Evolutionary conservation across 2,113 vertebrate species (phyloP).

Genomic region (Vanacampus margaritifer): DNA sequence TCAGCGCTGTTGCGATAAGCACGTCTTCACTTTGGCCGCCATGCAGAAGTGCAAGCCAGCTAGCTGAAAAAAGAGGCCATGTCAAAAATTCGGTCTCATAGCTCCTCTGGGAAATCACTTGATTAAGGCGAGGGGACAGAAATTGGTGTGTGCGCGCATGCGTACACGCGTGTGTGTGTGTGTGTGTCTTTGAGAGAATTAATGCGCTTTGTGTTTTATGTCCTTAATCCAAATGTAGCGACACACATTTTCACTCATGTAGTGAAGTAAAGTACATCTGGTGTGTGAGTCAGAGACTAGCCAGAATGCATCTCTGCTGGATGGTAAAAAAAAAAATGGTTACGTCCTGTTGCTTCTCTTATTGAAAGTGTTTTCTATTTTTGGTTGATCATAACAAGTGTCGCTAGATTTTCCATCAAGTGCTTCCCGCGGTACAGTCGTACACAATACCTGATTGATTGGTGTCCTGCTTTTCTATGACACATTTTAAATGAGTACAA

Average conservation of each 20-base stretch:
- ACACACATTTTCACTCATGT: not conserved
- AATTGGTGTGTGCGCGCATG: not conserved
- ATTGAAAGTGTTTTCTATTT: not conserved
- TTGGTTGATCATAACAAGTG: not conserved
- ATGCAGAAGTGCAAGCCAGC: slow-evolving; percentile 3
- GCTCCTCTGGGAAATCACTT: slow-evolving; percentile 42
- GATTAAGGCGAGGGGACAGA: slow-evolving; percentile 1
- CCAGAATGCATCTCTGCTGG: not conserved
- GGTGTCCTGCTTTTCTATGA: not conserved
- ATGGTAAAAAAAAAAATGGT: not conserved
- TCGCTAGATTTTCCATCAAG: slow-evolving; percentile 2
- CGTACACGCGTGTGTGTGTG: not conserved
- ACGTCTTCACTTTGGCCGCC: slow-evolving; percentile 13
- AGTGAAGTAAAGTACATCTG: slow-evolving; percentile 3
- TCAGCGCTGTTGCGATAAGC: not conserved
- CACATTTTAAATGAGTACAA: too few species aligned
- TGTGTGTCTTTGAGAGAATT: not conserved
- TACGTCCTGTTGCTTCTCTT: not conserved
- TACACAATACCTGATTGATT: not conserved
- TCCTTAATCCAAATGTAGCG: not conserved
- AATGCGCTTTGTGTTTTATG: slow-evolving; percentile 5
- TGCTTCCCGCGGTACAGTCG: not conserved
- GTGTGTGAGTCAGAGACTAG: slow-evolving; percentile 4
- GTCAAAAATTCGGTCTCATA: slow-evolving; percentile 36
- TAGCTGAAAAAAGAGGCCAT: slow-evolving; percentile 28